These are phyloP conservation scores for honey bee (Apis mellifera) DNA, from an alignment of 1,140 invertebrate genomes.

Conservation along the genomic window Amel_HAv3.1 CM009937.2:1303501-1304000, in stretches of 20 bases:
- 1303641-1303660: not conserved
- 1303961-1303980: constrained; percentile 75
- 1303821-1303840: constrained; percentile 5
- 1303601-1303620: constrained; percentile 55
- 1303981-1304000: constrained; percentile 75
- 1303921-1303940: constrained; percentile 31
- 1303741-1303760: constrained; percentile 29
- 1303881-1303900: constrained; percentile 53
- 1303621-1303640: not conserved
- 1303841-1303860: constrained; percentile 35
- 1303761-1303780: not conserved
- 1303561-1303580: constrained; percentile 39
- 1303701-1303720: constrained; percentile 26
- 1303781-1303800: not conserved
- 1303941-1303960: constrained; percentile 16
- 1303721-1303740: constrained; percentile 56
- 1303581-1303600: constrained; percentile 39
- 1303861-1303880: constrained; percentile 37
- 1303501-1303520: constrained; percentile 42
- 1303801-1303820: not conserved
- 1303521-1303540: constrained; percentile 50
- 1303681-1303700: constrained; percentile 12
- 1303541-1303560: constrained; percentile 62
- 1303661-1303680: constrained; percentile 11
- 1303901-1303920: constrained; percentile 54